phyloP scores from a whole-genome alignment of 2,888 invertebrate genomes.

The Dioctria linearis region DNA sequence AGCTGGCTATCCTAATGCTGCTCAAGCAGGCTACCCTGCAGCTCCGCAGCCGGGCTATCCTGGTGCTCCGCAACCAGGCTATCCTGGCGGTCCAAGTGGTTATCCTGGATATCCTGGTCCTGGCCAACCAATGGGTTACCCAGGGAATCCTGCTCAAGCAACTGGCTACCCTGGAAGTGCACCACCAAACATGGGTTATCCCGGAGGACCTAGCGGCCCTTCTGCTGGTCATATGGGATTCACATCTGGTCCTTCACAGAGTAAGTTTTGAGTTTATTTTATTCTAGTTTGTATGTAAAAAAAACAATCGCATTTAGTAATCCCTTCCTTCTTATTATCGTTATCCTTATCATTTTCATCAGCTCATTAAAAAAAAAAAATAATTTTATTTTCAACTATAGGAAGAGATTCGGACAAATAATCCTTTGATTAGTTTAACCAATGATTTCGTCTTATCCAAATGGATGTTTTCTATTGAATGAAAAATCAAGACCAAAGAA shows the following conservation, averaged over 20 bases:
- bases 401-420: no score
- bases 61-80: constrained; percentile 14
- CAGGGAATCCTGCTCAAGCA: background rate
- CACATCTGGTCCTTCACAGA: constrained; percentile 66
- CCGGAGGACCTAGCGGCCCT: constrained; percentile 58
- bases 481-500: no score
- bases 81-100: constrained; percentile 25
- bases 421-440: no score
- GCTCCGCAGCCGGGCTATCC: constrained; percentile 10
- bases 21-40: background rate
- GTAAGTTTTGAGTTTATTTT: constrained; percentile 63
- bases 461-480: no score
- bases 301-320: no score
- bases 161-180: background rate
- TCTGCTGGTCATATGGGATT: constrained; percentile 66
- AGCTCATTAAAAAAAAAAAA: no score
- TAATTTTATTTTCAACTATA: no score
- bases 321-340: no score
- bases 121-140: constrained; percentile 7
- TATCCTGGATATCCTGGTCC: background rate
- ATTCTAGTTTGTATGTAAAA: no score
- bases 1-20: constrained; percentile 60
- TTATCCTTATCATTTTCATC: no score
- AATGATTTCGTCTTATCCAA: no score
- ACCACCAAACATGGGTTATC: background rate